phyloP scores from a whole-genome alignment of 2,113 vertebrate species.

The Hippocampus zosterae region DNA sequence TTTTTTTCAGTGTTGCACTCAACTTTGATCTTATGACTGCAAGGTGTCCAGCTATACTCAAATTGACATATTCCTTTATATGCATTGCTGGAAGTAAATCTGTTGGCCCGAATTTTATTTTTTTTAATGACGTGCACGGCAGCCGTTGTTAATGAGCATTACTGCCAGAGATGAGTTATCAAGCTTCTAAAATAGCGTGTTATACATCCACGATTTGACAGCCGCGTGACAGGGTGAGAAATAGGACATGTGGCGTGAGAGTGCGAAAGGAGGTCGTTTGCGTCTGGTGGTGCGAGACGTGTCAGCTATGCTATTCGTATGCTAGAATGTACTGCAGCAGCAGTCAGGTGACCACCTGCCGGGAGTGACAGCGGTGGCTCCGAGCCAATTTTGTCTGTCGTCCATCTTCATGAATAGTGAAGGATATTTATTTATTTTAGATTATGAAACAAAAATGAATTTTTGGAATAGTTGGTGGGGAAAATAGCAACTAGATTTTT shows the following conservation, averaged over 20 bases:
- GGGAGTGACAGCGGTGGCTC: background rate
- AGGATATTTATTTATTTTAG: background rate
- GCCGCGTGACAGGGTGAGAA: background rate
- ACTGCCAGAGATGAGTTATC: constrained; percentile 4
- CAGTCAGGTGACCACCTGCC: constrained; percentile 2
- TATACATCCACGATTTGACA: constrained; percentile 1
- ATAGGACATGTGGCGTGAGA: constrained; percentile 10
- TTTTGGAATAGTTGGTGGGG: too few species aligned
- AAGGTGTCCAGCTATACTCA: background rate
- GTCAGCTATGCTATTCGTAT: background rate
- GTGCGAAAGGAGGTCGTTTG: background rate
- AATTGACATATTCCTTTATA: background rate
- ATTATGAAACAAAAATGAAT: too few species aligned
- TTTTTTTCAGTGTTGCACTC: too few species aligned
- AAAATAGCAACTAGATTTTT: too few species aligned
- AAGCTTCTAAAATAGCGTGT: background rate
- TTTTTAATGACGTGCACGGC: background rate
- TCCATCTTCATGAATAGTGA: background rate
- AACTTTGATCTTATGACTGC: background rate
- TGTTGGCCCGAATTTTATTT: background rate
- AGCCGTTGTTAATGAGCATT: constrained; percentile 7
- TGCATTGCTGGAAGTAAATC: background rate
- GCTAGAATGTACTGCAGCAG: background rate
- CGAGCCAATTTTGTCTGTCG: background rate
- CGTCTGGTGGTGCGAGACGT: background rate